These are phyloP conservation scores for Camelus dromedarius DNA, from an alignment of 2,113 vertebrate species.

Conservation along the genomic window DNA sequence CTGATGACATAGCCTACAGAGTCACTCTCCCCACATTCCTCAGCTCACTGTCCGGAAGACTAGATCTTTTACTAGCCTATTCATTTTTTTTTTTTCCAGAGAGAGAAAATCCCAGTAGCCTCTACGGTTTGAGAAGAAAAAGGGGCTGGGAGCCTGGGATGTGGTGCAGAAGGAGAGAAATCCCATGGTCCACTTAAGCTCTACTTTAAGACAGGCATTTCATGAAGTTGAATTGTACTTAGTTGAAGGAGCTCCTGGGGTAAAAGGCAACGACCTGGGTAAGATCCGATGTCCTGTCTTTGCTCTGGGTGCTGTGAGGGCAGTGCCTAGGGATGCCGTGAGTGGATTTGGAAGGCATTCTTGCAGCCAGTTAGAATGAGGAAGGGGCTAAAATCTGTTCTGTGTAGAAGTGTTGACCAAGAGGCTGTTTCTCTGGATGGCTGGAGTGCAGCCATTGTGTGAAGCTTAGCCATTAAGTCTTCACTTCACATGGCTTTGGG, in stretches of 20 bases:
- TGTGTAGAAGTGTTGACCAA: neutral
- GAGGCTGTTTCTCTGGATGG: constrained; percentile 43
- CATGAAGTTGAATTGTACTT: constrained; percentile 63
- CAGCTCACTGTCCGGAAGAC: neutral
- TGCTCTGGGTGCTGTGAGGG: constrained; percentile 26
- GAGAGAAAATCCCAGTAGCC: neutral
- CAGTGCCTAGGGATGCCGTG: neutral
- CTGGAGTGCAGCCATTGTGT: constrained; percentile 37
- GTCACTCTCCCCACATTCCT: fast-evolving
- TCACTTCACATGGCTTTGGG: constrained; percentile 58
- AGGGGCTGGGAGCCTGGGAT: neutral
- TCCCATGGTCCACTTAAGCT: constrained; percentile 53
- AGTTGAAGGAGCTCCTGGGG: constrained; percentile 49
- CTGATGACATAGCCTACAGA: neutral
- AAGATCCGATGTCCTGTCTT: constrained; percentile 65
- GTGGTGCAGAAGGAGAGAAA: neutral
- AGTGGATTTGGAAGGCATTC: constrained; percentile 25
- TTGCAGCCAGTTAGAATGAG: constrained; percentile 14
- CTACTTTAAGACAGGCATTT: constrained; percentile 30
- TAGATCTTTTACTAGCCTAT: neutral
- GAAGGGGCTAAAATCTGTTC: constrained; percentile 28
- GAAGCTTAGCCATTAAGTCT: constrained; percentile 50
- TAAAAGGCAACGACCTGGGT: constrained; percentile 62
- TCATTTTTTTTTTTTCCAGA: neutral
- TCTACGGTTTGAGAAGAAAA: neutral